Conservation (phyloP, 2,113 vertebrate species). For the Myocastor coypus region DNA sequence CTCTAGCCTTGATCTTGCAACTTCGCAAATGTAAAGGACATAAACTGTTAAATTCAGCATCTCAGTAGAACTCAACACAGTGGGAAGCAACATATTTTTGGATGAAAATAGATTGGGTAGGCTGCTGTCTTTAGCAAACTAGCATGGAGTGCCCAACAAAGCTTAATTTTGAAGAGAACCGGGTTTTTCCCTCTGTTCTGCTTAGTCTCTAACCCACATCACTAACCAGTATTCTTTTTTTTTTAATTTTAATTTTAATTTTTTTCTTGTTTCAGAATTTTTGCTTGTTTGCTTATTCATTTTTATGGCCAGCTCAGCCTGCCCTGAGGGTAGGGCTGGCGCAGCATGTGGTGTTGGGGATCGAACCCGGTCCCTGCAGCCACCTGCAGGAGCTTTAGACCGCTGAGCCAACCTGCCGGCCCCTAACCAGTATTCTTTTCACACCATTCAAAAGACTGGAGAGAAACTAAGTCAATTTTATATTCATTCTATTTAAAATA, state of each 20-base stretch:
- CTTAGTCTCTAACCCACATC: neutral
- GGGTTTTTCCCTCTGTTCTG: neutral
- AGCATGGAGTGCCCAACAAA: neutral
- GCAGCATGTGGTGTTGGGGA: too few relatives aligned
- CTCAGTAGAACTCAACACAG: neutral
- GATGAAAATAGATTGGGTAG: neutral
- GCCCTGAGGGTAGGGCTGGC: too few relatives aligned
- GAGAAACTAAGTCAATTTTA: conserved; percentile 60
- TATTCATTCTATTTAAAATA: conserved; percentile 56
- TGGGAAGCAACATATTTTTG: neutral
- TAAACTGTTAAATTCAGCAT: neutral
- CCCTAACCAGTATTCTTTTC: conserved; percentile 20
- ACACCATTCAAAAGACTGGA: conserved; percentile 50
- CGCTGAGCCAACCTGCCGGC: too few relatives aligned
- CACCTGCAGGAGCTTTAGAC: too few relatives aligned
- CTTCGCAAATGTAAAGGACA: neutral
- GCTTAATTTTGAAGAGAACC: neutral
- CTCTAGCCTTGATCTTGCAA: neutral
- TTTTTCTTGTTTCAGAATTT: too few relatives aligned
- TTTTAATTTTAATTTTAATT: too few relatives aligned
- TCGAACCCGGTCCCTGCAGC: too few relatives aligned
- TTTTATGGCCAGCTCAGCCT: too few relatives aligned
- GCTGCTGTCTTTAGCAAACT: neutral
- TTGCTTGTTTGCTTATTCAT: too few relatives aligned
- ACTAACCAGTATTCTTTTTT: conserved; percentile 4